phyloP scores from a whole-genome alignment of 2,113 vertebrate genomes.

The Gymnorhina tibicen region DNA sequence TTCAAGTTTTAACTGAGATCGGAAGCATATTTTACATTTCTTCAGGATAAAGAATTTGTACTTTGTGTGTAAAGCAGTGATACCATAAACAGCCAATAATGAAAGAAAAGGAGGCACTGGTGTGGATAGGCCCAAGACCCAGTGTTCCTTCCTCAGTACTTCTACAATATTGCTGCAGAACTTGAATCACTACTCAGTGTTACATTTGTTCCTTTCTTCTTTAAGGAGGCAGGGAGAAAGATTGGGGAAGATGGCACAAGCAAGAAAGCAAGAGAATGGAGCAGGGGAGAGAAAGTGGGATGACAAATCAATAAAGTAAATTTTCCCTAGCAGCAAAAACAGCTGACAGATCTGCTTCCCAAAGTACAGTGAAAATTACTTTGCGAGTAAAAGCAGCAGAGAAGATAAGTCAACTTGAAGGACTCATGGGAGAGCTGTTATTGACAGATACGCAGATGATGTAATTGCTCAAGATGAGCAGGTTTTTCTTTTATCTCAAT shows the following conservation, averaged over 20 bases:
- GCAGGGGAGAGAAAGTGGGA: neutral
- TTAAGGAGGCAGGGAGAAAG: neutral
- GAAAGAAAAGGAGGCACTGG: neutral
- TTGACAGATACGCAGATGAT: neutral
- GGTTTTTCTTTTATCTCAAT: constrained; percentile 49
- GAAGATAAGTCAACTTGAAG: neutral
- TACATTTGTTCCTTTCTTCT: neutral
- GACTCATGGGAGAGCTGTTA: constrained; percentile 21
- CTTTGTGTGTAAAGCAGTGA: neutral
- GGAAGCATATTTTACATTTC: neutral
- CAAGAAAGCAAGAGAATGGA: neutral
- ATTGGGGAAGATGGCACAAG: neutral
- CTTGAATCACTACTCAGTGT: neutral
- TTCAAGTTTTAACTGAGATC: neutral
- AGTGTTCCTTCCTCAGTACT: neutral
- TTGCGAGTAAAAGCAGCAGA: neutral
- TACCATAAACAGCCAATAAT: neutral
- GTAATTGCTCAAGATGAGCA: constrained; percentile 31
- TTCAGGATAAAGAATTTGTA: neutral
- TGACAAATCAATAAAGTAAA: neutral
- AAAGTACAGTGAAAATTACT: constrained; percentile 46
- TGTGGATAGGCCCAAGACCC: neutral
- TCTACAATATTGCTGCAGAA: neutral
- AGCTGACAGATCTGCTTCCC: constrained; percentile 32
- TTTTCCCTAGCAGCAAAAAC: constrained; percentile 31